Evolutionary conservation across 2,797 vertebrate species (phyloP), one percentile per base, ranked within the genome.

Genomic region (Leptodactylus fallax): DNA sequence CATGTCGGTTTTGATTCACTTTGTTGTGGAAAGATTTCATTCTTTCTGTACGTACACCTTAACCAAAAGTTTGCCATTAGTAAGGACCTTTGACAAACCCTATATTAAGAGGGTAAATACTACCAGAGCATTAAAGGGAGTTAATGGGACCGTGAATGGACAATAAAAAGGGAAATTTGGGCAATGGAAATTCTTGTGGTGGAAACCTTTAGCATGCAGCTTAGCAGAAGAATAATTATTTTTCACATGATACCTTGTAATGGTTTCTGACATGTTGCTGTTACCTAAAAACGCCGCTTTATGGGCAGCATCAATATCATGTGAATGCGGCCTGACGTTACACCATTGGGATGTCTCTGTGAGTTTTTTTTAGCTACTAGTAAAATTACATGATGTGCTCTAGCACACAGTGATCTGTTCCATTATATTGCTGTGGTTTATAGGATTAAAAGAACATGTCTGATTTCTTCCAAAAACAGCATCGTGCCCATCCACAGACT

Each of bases 11-110:
- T 65, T 12, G 65, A 72, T 56, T 65, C 25, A 19, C 71, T 82
- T 77, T 83, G 36, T 87, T 82, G 86, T 63, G 67, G 71, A 82
- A 74, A 82, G 6, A 63, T 82, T 81, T 81, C 49, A 53, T 63
- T 76, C 17, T 82, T 61, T 63, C 49, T 83, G 3, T 76, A 65
- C 71, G 8, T 81, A n/a, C 71, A 83, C 60, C 86, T 82, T 81
- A 76, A 67, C 79, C 69, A 19, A 60, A 81, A 81, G 85, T 49
- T 72, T 58, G 58, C 69, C 47, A 61, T 74, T 87, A 87, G 36
- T 23, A n/a, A 74, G 56, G 79, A 74, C 77, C 65, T 45, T 53
- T 36, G 45, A 79, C 83, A 84, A 76, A 76, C 23, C 21, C 71
- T 9, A 76, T 21, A 58, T 53, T 77, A 60, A 65, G 72, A 85